These are phyloP conservation scores for Tachycineta bicolor DNA, from an alignment of 2,113 vertebrate species.

Conservation along the genomic window DNA sequence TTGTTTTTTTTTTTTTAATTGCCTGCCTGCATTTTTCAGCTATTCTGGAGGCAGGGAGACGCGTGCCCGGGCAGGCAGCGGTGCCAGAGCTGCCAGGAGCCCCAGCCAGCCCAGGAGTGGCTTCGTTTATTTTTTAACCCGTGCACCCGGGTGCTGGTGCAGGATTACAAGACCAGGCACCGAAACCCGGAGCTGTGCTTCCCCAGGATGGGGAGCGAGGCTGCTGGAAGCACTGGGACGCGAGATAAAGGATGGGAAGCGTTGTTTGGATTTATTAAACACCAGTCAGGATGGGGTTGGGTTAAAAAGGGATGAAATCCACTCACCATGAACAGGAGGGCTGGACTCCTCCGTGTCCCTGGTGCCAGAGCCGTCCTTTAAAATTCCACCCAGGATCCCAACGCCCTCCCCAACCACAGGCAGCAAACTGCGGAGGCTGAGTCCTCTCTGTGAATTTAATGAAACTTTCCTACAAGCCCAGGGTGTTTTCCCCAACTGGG, in stretches of 20 bases:
- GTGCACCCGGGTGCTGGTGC: background rate
- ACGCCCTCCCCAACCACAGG: rapidly evolving
- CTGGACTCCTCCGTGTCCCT: rapidly evolving
- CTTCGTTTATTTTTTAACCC: background rate
- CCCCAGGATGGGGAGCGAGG: background rate
- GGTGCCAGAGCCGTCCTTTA: background rate
- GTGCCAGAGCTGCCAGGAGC: background rate
- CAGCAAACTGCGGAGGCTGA: background rate
- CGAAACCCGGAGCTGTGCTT: rapidly evolving
- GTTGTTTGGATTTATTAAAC: background rate
- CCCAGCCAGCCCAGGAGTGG: background rate
- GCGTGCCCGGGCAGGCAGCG: slow-evolving; percentile 5
- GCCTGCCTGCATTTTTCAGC: background rate
- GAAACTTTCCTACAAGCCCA: background rate
- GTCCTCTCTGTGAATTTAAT: rapidly evolving
- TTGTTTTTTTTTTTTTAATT: background rate
- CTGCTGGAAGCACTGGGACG: background rate
- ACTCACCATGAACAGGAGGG: rapidly evolving
- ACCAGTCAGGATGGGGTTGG: background rate
- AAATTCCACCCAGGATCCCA: background rate
- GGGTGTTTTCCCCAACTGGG: background rate
- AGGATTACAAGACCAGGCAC: background rate
- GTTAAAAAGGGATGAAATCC: background rate
- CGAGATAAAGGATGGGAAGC: rapidly evolving
- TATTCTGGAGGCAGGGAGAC: background rate